Evolutionary conservation across 2,797 vertebrate species (phyloP).

Genomic region (Carcharodon carcharias): DNA sequence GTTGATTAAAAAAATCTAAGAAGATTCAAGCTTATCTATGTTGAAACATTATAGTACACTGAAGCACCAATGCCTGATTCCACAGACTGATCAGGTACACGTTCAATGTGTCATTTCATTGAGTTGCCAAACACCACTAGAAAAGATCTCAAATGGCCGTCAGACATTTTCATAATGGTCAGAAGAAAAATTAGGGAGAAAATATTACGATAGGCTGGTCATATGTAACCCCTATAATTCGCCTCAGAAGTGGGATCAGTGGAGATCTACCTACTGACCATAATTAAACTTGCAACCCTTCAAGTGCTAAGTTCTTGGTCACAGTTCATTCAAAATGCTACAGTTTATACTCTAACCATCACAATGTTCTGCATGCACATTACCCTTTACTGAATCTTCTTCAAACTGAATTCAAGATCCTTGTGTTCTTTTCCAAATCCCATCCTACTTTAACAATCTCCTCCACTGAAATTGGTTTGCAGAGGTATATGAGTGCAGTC

Average conservation of each 20-base stretch:
- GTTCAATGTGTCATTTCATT: background rate
- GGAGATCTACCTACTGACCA: background rate
- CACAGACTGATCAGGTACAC: background rate
- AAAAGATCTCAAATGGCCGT: background rate
- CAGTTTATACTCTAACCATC: background rate
- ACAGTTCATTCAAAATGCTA: background rate
- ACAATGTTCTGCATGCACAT: background rate
- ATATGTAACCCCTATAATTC: background rate
- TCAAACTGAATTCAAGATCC: background rate
- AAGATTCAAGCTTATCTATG: background rate
- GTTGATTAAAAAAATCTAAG: background rate
- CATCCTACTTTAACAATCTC: background rate
- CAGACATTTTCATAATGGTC: background rate
- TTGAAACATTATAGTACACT: background rate
- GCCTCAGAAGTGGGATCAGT: background rate
- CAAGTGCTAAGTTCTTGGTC: background rate
- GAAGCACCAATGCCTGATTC: background rate
- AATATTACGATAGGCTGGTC: background rate
- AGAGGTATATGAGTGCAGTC: no score
- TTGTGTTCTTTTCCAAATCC: background rate
- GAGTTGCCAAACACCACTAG: background rate
- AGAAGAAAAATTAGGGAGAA: background rate
- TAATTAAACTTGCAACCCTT: background rate
- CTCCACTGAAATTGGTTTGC: background rate
- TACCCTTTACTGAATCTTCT: background rate